A percentile compares a stretch with the other conserved stretches of the same genome.
Evolutionary conservation across 2,888 invertebrate species (phyloP).

Genomic region (Aphodius sticticus): DNA sequence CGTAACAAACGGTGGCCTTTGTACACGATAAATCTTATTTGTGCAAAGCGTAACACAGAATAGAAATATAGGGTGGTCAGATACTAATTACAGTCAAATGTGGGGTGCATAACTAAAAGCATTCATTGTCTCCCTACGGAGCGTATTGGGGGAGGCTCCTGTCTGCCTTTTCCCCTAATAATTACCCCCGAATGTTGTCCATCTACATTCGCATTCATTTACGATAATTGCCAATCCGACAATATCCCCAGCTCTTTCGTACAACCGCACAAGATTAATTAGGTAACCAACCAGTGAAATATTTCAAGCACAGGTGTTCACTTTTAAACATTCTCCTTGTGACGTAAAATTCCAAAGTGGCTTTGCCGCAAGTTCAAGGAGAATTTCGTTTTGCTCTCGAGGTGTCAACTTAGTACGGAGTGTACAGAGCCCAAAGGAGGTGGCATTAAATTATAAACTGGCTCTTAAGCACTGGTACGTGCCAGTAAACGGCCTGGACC

Average conservation of each 20-base stretch:
- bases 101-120: conserved; percentile 35
- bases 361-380: too few species aligned
- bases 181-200: conserved; percentile 32
- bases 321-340: too few species aligned
- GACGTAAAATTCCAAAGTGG: too few species aligned
- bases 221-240: conserved; percentile 28
- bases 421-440: neutral
- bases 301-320: too few species aligned
- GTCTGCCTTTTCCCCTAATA: conserved; percentile 26
- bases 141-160: neutral
- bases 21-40: conserved; percentile 33
- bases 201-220: conserved; percentile 34
- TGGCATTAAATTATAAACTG: neutral
- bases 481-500: neutral
- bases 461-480: neutral
- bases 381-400: neutral
- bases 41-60: conserved; percentile 25
- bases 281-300: neutral
- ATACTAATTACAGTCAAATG: conserved; percentile 35
- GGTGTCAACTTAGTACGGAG: neutral
- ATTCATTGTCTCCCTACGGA: conserved; percentile 30
- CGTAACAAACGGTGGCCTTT: conserved; percentile 30
- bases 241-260: neutral
- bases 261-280: neutral
- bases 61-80: conserved; percentile 28